Conservation (phyloP, 2,113 vertebrate species). For the Manacus vitellinus region DNA sequence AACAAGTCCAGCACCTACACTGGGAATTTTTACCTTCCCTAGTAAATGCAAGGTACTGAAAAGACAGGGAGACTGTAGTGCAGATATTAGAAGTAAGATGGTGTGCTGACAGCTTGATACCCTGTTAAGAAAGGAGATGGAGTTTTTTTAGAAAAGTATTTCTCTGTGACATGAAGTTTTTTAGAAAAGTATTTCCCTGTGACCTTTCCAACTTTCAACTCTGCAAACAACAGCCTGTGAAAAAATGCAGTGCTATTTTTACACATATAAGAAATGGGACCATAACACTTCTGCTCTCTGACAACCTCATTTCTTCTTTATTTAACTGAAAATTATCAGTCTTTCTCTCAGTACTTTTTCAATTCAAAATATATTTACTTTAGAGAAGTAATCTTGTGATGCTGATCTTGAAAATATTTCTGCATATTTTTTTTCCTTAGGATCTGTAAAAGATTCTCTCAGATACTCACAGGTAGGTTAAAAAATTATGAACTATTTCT, state of each 20-base stretch:
- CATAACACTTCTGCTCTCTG: background rate
- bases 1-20: background rate
- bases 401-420: background rate
- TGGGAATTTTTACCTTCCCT: background rate
- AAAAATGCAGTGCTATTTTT: slow-evolving; percentile 19
- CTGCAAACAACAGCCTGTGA: background rate
- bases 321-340: background rate
- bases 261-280: background rate
- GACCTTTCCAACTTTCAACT: slow-evolving; percentile 25
- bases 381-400: background rate
- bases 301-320: background rate
- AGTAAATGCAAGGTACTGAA: background rate
- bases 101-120: background rate
- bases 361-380: background rate
- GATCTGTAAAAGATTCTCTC: background rate
- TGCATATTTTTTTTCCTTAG: background rate
- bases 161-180: background rate
- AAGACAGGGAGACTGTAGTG: background rate
- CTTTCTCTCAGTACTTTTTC: background rate
- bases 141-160: background rate
- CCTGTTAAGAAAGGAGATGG: background rate
- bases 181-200: background rate
- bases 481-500: background rate
- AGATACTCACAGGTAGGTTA: background rate
- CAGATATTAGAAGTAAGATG: background rate